Evolutionary conservation across 2,888 invertebrate species (phyloP).

Genomic region (Drosophila phalerata): DNA sequence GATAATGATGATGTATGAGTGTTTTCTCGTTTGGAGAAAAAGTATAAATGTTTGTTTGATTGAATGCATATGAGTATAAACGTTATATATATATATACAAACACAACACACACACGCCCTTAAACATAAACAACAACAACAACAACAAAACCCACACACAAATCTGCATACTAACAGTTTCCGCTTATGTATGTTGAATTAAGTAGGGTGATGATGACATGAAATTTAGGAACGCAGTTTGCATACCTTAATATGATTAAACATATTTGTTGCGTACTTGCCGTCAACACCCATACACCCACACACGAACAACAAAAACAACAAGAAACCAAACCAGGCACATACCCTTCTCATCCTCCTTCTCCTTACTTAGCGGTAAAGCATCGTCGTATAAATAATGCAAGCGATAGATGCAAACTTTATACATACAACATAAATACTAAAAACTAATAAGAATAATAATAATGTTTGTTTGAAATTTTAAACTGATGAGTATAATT

Average conservation of each 20-base stretch:
- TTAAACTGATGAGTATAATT: constrained; percentile 70
- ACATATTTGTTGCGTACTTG: constrained; percentile 72
- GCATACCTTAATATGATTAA: constrained; percentile 77
- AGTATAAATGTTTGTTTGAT: constrained; percentile 80
- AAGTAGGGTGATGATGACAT: constrained; percentile 33
- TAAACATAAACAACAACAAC: constrained; percentile 17
- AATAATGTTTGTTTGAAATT: constrained; percentile 77
- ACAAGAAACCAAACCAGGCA: constrained; percentile 32
- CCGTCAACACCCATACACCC: constrained; percentile 38
- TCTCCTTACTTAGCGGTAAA: constrained; percentile 66
- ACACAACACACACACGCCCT: constrained; percentile 42
- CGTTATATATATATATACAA: constrained; percentile 79
- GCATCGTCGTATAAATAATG: constrained; percentile 58
- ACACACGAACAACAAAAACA: constrained; percentile 18
- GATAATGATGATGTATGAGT: constrained; percentile 72
- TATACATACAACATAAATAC: constrained; percentile 60
- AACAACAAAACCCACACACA: constrained; percentile 23
- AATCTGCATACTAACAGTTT: constrained; percentile 47
- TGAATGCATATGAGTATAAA: constrained; percentile 77
- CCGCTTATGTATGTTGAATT: constrained; percentile 59
- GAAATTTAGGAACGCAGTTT: constrained; percentile 53
- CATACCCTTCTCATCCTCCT: constrained; percentile 21
- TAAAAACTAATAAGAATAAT: constrained; percentile 48
- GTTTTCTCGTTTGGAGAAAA: constrained; percentile 66
- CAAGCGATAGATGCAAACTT: constrained; percentile 59